A percentile compares a stretch with the other conserved stretches of the same genome.
Conservation (phyloP, 2,113 vertebrate genomes). For the Dolichallabes microphthalmus region DNA sequence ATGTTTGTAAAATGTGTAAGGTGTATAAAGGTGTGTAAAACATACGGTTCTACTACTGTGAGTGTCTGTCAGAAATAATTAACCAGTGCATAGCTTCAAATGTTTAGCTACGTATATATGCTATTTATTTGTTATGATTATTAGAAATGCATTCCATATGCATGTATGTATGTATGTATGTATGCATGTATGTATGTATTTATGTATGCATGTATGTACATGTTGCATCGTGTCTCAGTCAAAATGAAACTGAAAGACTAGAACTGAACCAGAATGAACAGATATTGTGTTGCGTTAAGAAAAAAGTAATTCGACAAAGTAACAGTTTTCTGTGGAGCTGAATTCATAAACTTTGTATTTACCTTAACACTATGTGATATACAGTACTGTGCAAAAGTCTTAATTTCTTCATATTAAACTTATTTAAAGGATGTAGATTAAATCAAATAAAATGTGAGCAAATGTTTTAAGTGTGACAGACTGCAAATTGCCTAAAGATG, state of each 20-base stretch:
- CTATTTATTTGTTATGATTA: neutral
- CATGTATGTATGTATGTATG: too few species aligned
- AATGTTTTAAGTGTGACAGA: too few species aligned
- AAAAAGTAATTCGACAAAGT: neutral
- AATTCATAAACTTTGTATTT: neutral
- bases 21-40: constrained; percentile 12
- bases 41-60: neutral
- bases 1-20: neutral
- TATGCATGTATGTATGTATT: too few species aligned
- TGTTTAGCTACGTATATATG: constrained; percentile 8
- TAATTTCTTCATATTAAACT: too few species aligned
- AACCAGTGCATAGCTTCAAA: constrained; percentile 42
- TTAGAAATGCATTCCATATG: neutral
- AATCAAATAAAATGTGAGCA: too few species aligned
- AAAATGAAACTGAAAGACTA: neutral
- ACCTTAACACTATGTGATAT: too few species aligned
- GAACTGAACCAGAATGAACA: neutral
- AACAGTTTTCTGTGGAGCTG: neutral
- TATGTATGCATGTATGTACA: too few species aligned
- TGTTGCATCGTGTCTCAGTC: neutral
- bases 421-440: too few species aligned
- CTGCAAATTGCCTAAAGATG: too few species aligned
- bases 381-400: too few species aligned
- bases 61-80: constrained; percentile 13
- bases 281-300: neutral